Base-by-base conservation (phyloP, 2,113 vertebrate genomes). In the Tachycineta bicolor region DNA sequence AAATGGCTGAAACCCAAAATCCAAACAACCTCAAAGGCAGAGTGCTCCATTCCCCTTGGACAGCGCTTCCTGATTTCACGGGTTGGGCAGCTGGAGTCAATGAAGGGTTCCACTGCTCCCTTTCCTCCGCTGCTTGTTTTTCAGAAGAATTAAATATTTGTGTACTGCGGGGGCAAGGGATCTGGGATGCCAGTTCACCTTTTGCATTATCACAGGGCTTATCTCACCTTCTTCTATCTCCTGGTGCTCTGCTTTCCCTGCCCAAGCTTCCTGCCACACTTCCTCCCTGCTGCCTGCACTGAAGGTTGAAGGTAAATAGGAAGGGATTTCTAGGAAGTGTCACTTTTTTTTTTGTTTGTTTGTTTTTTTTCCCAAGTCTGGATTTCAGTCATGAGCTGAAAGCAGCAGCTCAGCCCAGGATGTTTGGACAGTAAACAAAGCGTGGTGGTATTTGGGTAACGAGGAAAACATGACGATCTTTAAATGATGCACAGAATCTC, bases 81-180 rank as follows among this genome's bases (percentile, higher is more conserved):
- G 82, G 8, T 5, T 2, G 37, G 82, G 85, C 94, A 96, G 90
- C 82, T 95, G 94, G 75, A 96, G 71, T 88, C 65, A 33, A 90
- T 90, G 77, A 90, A 94, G 0, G 12, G 5, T 63, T 69, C 71
- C 58, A 53, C 75, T 49, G 5, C 90, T 67, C 85, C 74, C 63
- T 7, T 85, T 62, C 65, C 20, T 44, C n/a, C 46, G 3, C 14
- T 62, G 58, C 76, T 90, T 87, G 90, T 64, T 87, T 91, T 96
- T 37, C 14, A 46, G 85, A 69, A 76, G 59, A 55, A 86, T n/a
- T 80, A 82, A 90, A 63, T 88, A 77, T 92, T 90, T 96, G 83
- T 13, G 4, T 65, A 6, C 37, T 88, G 49, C 2, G 0, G 25
- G 63, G 53, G 41, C 3, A 6, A 34, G 14, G 29, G 34, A 90